A percentile compares a stretch with the other conserved stretches of the same genome.
These are phyloP conservation scores for Formica aserva DNA, from an alignment of 2,888 invertebrate species.

Conservation along the genomic window DNA sequence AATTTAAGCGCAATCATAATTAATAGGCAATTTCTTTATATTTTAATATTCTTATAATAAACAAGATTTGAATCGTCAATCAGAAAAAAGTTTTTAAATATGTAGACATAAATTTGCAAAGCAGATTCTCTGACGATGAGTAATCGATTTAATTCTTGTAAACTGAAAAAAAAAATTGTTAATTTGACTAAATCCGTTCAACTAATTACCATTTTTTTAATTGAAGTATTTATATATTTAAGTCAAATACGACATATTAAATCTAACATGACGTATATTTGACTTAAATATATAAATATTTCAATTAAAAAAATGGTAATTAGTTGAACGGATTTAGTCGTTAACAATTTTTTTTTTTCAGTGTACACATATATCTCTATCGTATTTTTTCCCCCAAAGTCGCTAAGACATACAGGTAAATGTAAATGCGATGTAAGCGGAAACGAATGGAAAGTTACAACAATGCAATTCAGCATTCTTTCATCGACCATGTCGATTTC, in stretches of 20 bases:
- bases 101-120: background rate
- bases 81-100: background rate
- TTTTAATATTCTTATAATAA: background rate
- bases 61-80: background rate
- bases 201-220: too few species aligned
- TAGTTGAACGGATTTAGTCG: too few species aligned
- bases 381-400: background rate
- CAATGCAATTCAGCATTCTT: background rate
- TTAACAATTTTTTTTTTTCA: too few species aligned
- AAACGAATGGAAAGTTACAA: background rate
- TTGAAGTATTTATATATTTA: too few species aligned
- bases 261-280: too few species aligned
- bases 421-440: background rate
- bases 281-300: too few species aligned
- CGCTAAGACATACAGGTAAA: background rate
- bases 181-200: too few species aligned
- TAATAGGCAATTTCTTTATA: background rate
- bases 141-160: background rate
- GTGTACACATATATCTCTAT: background rate
- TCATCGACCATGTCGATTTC: constrained; percentile 9
- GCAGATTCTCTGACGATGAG: background rate
- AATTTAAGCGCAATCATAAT: constrained; percentile 1
- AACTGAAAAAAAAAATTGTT: too few species aligned
- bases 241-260: too few species aligned
- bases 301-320: too few species aligned